Evolutionary conservation across 2,888 invertebrate genomes (phyloP).

Genomic region (Acleris literana): DNA sequence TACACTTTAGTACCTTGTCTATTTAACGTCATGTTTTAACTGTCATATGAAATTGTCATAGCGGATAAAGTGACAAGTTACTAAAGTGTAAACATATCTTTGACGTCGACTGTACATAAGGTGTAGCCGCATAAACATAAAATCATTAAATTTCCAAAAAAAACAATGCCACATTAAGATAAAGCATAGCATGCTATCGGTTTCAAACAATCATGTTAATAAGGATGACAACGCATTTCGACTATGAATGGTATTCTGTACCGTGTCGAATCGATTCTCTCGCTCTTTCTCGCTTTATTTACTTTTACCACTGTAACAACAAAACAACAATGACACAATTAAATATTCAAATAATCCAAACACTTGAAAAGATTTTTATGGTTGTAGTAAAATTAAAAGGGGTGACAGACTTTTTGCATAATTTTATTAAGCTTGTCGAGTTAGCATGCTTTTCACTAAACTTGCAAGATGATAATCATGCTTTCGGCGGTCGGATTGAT

Average conservation of each 20-base stretch:
- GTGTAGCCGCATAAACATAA: too few species aligned
- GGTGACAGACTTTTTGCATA: slow-evolving; percentile 1
- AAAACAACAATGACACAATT: slow-evolving; percentile 68
- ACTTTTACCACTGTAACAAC: slow-evolving; percentile 47
- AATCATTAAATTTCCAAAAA: too few species aligned
- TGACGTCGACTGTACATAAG: too few species aligned
- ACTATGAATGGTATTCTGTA: slow-evolving; percentile 6
- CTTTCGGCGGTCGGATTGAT: too few species aligned
- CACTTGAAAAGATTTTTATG: slow-evolving; percentile 54
- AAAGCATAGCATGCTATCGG: not conserved
- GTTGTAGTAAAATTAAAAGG: not conserved
- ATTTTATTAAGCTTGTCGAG: not conserved
- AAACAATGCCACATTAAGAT: too few species aligned
- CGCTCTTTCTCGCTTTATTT: slow-evolving; percentile 48
- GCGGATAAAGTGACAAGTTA: too few species aligned
- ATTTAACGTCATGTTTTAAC: too few species aligned
- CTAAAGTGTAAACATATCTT: too few species aligned
- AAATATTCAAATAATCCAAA: slow-evolving; percentile 63
- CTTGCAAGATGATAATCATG: too few species aligned
- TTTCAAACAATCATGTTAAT: slow-evolving; percentile 16
- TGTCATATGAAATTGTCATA: too few species aligned
- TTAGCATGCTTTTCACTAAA: too few species aligned
- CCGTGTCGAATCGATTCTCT: slow-evolving; percentile 53
- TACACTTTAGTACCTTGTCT: too few species aligned
- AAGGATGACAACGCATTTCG: slow-evolving; percentile 22